Conservation (phyloP, 2,113 vertebrate species). For the Rutilus rutilus region DNA sequence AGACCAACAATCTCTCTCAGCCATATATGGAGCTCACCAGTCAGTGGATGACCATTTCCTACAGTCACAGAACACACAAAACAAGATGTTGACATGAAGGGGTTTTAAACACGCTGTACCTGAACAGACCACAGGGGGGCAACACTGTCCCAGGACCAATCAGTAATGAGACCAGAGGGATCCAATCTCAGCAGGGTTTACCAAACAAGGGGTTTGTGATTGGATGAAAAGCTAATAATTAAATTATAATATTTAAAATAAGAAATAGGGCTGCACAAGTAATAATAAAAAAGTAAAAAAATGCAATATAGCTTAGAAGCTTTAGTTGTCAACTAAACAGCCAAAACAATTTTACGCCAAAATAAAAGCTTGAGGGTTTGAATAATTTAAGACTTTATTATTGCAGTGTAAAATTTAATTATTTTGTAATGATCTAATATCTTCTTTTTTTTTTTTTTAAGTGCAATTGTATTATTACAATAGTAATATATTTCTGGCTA, state of each 20-base stretch:
- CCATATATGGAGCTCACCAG: constrained; percentile 96
- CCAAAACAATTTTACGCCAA: not conserved
- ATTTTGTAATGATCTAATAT: not conserved
- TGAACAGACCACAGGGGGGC: no score
- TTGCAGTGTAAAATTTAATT: not conserved
- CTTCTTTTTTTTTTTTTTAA: not conserved
- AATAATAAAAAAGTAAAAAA: constrained; percentile 33
- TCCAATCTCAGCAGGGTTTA: no score
- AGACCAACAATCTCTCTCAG: constrained; percentile 88
- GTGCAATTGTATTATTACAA: not conserved
- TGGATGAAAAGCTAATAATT: no score
- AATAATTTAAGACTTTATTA: not conserved
- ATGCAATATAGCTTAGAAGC: not conserved
- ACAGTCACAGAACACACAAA: constrained; percentile 26
- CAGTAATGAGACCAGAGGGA: no score
- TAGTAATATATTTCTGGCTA: not conserved
- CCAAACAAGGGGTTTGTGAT: no score
- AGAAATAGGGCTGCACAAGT: constrained; percentile 46
- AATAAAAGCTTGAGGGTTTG: not conserved
- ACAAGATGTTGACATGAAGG: not conserved
- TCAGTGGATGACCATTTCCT: constrained; percentile 84
- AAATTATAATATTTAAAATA: not conserved
- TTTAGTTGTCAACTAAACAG: not conserved
- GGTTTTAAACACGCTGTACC: no score
- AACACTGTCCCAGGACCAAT: no score